Evolutionary conservation across 2,113 vertebrate genomes (phyloP).

Genomic region (Hippocampus guttulatus): DNA sequence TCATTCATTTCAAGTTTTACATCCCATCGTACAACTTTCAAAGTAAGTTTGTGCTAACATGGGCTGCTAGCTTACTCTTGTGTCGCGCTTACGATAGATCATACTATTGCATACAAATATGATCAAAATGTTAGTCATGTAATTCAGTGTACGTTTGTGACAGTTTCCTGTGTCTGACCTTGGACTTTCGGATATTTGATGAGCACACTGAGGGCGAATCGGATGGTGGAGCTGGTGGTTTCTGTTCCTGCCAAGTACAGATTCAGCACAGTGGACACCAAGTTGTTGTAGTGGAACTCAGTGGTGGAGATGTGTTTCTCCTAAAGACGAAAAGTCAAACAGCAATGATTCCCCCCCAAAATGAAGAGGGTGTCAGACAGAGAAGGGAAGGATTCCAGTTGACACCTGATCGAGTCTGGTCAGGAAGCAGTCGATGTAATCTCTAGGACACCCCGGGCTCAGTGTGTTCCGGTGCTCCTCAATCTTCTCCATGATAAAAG

Average conservation of each 20-base stretch:
- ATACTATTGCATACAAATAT: too few species aligned
- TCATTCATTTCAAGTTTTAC: too few species aligned
- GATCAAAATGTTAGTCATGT: too few species aligned
- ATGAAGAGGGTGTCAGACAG: background rate
- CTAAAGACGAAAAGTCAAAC: slow-evolving; percentile 29
- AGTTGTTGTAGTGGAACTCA: slow-evolving; percentile 65
- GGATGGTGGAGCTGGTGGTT: slow-evolving; percentile 70
- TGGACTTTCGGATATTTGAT: slow-evolving; percentile 68
- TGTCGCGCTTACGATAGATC: too few species aligned
- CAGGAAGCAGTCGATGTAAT: slow-evolving; percentile 77
- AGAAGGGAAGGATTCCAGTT: background rate
- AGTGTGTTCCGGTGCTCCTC: slow-evolving; percentile 60
- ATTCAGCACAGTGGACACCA: slow-evolving; percentile 61
- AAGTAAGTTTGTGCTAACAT: too few species aligned
- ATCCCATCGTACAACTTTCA: too few species aligned
- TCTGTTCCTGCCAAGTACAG: slow-evolving; percentile 70
- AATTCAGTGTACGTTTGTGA: too few species aligned
- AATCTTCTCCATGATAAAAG: slow-evolving; percentile 55
- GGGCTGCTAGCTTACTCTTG: too few species aligned
- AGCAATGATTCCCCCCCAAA: background rate
- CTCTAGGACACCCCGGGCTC: slow-evolving; percentile 55
- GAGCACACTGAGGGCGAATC: slow-evolving; percentile 62
- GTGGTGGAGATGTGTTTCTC: slow-evolving; percentile 55
- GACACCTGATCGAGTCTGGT: slow-evolving; percentile 67
- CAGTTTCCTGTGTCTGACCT: slow-evolving; percentile 37